Evolutionary conservation across 2,113 vertebrate species (phyloP).

Genomic region (Pachycephala philippinensis): DNA sequence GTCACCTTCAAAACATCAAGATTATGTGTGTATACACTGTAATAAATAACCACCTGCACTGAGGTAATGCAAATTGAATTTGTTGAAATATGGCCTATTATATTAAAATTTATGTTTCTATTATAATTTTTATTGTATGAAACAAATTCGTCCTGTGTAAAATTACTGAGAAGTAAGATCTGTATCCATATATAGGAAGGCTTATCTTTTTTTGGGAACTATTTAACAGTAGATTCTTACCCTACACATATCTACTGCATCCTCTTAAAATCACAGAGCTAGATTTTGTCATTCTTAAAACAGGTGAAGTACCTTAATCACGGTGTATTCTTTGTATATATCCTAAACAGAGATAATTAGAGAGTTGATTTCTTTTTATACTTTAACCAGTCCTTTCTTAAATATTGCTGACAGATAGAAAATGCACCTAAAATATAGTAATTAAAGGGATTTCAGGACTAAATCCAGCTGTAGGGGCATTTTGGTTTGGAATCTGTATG

Average conservation of each 20-base stretch:
- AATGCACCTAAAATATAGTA: not conserved
- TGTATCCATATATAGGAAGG: not conserved
- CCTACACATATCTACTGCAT: not conserved
- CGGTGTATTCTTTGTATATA: not conserved
- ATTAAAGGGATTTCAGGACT: not conserved
- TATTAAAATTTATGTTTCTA: conserved; percentile 83
- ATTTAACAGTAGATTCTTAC: conserved; percentile 23
- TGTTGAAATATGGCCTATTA: conserved; percentile 83
- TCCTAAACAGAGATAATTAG: not conserved
- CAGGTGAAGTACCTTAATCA: not conserved
- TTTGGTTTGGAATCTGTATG: not conserved
- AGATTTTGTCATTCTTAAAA: not conserved
- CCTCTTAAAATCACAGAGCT: conserved; percentile 10
- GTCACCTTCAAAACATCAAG: conserved; percentile 80
- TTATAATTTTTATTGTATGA: conserved; percentile 69
- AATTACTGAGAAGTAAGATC: conserved; percentile 51
- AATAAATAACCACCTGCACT: conserved; percentile 84
- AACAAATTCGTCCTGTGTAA: conserved; percentile 50
- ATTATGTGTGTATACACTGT: conserved; percentile 74
- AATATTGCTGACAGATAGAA: not conserved
- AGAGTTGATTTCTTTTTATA: not conserved
- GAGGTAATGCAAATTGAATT: conserved; percentile 77
- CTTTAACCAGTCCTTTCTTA: not conserved
- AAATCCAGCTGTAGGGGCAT: not conserved
- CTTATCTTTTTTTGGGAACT: conserved; percentile 23